A percentile compares a stretch with the other conserved stretches of the same genome.
Evolutionary conservation across 2,888 invertebrate genomes (phyloP).

Genomic region (Lamellibrachia satsuma): DNA sequence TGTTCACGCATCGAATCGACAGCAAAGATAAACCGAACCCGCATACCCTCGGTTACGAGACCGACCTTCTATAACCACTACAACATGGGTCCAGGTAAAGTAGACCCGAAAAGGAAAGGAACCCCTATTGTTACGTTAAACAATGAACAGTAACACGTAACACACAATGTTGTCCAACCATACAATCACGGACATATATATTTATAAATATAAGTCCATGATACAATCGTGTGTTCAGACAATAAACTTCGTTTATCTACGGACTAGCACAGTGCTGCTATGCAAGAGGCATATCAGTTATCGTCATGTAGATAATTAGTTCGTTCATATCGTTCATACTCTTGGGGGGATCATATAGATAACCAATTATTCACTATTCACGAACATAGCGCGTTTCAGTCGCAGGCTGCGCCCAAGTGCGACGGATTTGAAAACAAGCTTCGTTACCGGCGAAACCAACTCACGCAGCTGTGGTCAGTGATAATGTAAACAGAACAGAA

Average conservation of each 20-base stretch:
- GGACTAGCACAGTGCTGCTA: background rate
- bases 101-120: no score
- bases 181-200: background rate
- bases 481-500: background rate
- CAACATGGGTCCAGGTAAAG: no score
- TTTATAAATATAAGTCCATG: background rate
- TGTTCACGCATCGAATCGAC: no score
- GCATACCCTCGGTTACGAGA: no score
- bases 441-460: background rate
- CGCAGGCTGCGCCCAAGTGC: background rate
- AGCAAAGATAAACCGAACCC: no score
- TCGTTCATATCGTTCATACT: background rate
- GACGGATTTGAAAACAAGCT: background rate
- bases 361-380: conserved; percentile 8
- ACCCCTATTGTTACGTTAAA: no score
- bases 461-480: conserved; percentile 13
- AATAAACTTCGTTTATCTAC: background rate
- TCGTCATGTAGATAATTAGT: background rate
- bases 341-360: background rate
- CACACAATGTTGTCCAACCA: background rate
- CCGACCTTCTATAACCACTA: no score
- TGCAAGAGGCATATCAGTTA: background rate
- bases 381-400: background rate
- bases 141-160: no score
- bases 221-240: background rate